Base-by-base conservation (phyloP, 2,113 vertebrate genomes). In the Cheirogaleus medius region DNA sequence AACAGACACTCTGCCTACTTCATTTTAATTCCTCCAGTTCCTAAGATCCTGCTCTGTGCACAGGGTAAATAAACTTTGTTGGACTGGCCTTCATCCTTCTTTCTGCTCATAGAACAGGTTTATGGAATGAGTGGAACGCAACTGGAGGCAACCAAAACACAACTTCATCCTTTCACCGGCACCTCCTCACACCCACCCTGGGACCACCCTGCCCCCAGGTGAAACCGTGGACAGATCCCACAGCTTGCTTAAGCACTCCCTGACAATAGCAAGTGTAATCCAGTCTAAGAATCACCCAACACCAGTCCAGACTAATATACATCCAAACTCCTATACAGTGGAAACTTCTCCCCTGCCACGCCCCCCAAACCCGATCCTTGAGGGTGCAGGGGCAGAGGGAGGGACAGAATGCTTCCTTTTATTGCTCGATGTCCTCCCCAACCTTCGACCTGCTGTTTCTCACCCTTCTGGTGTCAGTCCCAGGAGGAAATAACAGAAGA, bases 321-420 rank as follows among this genome's bases (percentile, higher is more conserved):
- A 44, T 86, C 32, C 54, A 73, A 37, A 44, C 6, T 78, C n/a
- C n/a, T n/a, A 18, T 9, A 3, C 34, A n/a, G 5, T 63, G 7
- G 52, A 6, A 69, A 56, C 25, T n/a, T 25, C 18, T n/a, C 1
- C 17, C 17, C 52, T 2, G 25, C 2, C 0, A 27, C 34, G 29
- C 32, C 17, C 64, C 54, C 20, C 47, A 83, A 20, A 18, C 4
- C 44, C 44, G 56, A 27, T n/a, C 37, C 52, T 23, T 52, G 49
- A 90, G 54, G 4, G 18, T 47, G 23, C 17, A 37, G 37, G 39
- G 25, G 0, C 32, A 2, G 25, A 0, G 0, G 15, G 14, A 42
- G 25, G 27, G 25, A 34, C 0, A 56, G n/a, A 14, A 7, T 23
- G 27, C 39, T 34, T 34, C n/a, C 42, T 34, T 6, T 39, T 32